phyloP scores from a whole-genome alignment of 2,113 vertebrate genomes.

The Notarius lentiginosus region DNA sequence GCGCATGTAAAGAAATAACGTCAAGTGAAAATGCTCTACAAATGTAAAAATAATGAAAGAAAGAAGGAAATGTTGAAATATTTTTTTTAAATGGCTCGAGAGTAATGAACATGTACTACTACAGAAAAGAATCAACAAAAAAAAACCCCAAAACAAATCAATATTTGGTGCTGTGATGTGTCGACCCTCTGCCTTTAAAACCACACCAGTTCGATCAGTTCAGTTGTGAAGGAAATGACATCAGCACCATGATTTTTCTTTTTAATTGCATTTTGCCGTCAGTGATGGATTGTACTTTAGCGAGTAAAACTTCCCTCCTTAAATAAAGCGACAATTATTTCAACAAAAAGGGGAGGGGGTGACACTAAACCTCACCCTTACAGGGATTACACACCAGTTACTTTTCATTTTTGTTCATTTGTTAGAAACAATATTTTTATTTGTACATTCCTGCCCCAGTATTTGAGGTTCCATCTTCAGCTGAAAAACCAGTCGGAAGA shows the following conservation, averaged over 20 bases:
- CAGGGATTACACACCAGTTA: not conserved
- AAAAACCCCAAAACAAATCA: no score
- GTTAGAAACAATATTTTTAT: not conserved
- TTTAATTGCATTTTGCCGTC: not conserved
- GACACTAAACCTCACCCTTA: no score
- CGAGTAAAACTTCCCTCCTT: not conserved
- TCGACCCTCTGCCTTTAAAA: not conserved
- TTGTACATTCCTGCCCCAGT: not conserved
- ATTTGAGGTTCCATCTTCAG: not conserved
- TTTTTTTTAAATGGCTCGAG: no score
- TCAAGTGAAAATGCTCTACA: not conserved
- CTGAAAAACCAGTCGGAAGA: not conserved
- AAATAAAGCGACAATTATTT: not conserved
- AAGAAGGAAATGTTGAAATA: not conserved
- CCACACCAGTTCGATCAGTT: not conserved
- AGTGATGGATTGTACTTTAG: not conserved
- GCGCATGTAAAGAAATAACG: not conserved
- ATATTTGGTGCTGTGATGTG: no score
- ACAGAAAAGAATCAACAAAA: no score
- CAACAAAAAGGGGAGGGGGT: no score
- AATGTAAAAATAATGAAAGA: constrained; percentile 14
- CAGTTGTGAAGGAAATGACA: not conserved
- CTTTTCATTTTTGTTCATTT: not conserved
- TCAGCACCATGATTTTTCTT: not conserved
- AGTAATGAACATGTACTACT: no score